Conservation (phyloP, 2,797 vertebrate genomes). For the Hydrolagus colliei region DNA sequence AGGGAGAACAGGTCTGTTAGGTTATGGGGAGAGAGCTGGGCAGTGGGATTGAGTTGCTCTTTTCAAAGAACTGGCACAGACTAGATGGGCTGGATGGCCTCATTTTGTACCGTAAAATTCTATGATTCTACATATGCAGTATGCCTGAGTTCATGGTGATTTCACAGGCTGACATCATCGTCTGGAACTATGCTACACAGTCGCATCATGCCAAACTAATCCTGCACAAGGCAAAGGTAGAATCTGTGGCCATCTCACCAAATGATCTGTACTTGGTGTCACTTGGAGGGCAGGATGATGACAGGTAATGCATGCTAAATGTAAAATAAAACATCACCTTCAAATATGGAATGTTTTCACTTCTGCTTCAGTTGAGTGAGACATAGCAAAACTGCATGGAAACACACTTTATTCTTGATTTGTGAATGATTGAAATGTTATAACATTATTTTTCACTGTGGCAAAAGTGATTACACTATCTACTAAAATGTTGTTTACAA, state of each 20-base stretch:
- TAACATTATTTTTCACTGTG: background rate
- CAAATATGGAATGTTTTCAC: background rate
- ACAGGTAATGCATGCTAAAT: slow-evolving; percentile 58
- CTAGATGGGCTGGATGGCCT: no score
- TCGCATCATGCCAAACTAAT: slow-evolving; percentile 60
- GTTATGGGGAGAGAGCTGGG: no score
- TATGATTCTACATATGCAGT: no score
- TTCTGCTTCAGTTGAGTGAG: no score
- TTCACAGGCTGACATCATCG: slow-evolving; percentile 70
- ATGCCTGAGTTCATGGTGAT: slow-evolving; percentile 24
- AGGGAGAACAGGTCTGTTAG: no score
- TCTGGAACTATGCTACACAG: slow-evolving; percentile 72
- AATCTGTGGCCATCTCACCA: slow-evolving; percentile 75
- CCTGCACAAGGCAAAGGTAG: slow-evolving; percentile 77
- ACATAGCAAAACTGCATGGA: no score
- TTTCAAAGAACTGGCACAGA: no score
- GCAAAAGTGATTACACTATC: background rate
- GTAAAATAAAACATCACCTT: background rate
- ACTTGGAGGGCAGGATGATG: slow-evolving; percentile 79
- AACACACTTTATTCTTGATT: background rate
- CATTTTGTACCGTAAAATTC: no score
- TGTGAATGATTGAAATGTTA: background rate
- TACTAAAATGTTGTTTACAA: no score
- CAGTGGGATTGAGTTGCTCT: no score
- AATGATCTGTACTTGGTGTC: slow-evolving; percentile 76